Conservation (phyloP, 2,888 invertebrate species). For the Elgonia sp. region DNA sequence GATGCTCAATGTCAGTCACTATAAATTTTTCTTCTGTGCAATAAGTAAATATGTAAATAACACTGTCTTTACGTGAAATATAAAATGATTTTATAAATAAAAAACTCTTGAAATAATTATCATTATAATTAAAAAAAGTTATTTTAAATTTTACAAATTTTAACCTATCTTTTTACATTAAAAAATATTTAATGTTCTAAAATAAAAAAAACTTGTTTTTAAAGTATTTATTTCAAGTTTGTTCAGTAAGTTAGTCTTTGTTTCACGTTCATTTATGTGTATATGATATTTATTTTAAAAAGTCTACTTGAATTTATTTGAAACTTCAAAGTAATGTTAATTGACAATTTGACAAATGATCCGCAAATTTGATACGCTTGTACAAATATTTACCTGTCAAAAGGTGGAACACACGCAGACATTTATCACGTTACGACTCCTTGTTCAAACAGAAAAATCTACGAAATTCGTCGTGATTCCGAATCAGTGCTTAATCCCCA, state of each 20-base stretch:
- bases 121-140: too few relatives aligned
- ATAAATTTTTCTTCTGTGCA: slow-evolving; percentile 8
- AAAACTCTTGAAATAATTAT: too few relatives aligned
- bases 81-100: not conserved
- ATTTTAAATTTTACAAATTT: not conserved
- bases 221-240: too few relatives aligned
- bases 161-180: too few relatives aligned
- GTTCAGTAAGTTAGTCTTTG: too few relatives aligned
- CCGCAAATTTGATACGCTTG: not conserved
- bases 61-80: too few relatives aligned
- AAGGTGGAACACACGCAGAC: not conserved
- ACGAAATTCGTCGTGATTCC: not conserved
- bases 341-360: not conserved
- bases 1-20: not conserved
- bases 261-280: too few relatives aligned
- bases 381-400: not conserved
- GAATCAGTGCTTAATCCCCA: not conserved
- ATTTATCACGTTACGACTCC: not conserved
- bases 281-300: too few relatives aligned
- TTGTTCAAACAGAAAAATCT: not conserved
- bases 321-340: not conserved
- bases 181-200: too few relatives aligned
- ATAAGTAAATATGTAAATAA: slow-evolving; percentile 24
- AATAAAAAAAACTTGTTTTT: too few relatives aligned
- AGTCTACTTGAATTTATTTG: too few relatives aligned